These are phyloP conservation scores for Parapsyche elsis DNA, from an alignment of 1,140 invertebrate genomes.

Conservation along the genomic window DNA sequence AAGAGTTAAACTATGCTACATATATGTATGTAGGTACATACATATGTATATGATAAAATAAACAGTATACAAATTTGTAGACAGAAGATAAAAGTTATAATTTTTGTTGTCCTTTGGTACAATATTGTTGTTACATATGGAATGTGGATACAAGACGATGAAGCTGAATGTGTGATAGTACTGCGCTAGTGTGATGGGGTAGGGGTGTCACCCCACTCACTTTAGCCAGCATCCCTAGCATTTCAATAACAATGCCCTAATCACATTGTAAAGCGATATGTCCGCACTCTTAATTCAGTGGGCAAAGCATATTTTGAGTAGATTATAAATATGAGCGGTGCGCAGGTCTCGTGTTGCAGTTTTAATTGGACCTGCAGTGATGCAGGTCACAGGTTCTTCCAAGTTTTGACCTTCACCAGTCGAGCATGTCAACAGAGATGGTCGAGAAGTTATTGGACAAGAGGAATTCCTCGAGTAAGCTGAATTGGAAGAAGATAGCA, in stretches of 20 bases:
- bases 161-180: constrained; percentile 4
- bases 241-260: constrained; percentile 57
- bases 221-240: constrained; percentile 34
- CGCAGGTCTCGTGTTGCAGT: constrained; percentile 41
- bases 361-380: constrained; percentile 53
- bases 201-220: constrained; percentile 29
- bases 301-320: constrained; percentile 48
- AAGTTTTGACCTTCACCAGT: neutral
- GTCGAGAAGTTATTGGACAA: constrained; percentile 11
- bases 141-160: neutral
- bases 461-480: neutral
- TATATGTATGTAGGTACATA: too few species aligned
- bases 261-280: constrained; percentile 57
- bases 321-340: constrained; percentile 53
- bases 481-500: neutral
- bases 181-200: neutral
- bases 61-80: too few species aligned
- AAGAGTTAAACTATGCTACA: too few species aligned
- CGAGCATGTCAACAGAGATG: constrained; percentile 24
- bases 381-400: constrained; percentile 35
- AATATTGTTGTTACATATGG: too few species aligned
- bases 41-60: too few species aligned
- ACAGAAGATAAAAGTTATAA: neutral
- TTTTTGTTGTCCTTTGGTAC: neutral
- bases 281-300: constrained; percentile 55